Conservation (phyloP, 2,888 invertebrate genomes). For the Scaptomyza reducta region DNA sequence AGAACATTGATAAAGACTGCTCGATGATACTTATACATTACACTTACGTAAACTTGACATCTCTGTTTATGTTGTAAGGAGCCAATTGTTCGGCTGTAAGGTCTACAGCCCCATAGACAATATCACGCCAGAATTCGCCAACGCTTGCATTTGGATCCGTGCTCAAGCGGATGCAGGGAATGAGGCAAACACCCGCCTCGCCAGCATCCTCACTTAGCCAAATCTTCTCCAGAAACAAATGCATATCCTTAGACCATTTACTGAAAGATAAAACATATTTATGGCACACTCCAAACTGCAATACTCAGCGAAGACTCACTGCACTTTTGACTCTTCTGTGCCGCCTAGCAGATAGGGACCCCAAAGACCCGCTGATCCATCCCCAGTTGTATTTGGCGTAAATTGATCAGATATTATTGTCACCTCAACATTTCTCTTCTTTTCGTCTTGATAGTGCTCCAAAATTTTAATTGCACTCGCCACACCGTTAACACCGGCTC, state of each 20-base stretch:
- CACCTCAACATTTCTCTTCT: slow-evolving; percentile 83
- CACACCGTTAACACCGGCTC: slow-evolving; percentile 90
- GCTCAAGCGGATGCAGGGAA: slow-evolving; percentile 84
- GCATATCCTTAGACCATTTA: slow-evolving; percentile 88
- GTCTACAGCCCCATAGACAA: slow-evolving; percentile 65
- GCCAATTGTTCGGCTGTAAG: slow-evolving; percentile 73
- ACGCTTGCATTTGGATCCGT: slow-evolving; percentile 71
- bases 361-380: slow-evolving; percentile 92
- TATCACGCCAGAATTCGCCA: slow-evolving; percentile 74
- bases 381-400: slow-evolving; percentile 90
- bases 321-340: slow-evolving; percentile 85
- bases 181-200: slow-evolving; percentile 85
- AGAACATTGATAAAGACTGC: not conserved
- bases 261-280: slow-evolving; percentile 82
- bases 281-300: not conserved
- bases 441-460: slow-evolving; percentile 85
- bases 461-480: slow-evolving; percentile 89
- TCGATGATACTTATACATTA: not conserved
- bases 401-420: slow-evolving; percentile 88
- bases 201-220: slow-evolving; percentile 86
- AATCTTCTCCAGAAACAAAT: slow-evolving; percentile 86
- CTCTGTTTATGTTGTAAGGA: slow-evolving; percentile 79
- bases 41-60: slow-evolving; percentile 57
- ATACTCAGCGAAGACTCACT: slow-evolving; percentile 82
- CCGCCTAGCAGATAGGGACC: slow-evolving; percentile 87